Evolutionary conservation across 2,888 invertebrate species (phyloP).

Genomic region (Drosophila flavopinicola): DNA sequence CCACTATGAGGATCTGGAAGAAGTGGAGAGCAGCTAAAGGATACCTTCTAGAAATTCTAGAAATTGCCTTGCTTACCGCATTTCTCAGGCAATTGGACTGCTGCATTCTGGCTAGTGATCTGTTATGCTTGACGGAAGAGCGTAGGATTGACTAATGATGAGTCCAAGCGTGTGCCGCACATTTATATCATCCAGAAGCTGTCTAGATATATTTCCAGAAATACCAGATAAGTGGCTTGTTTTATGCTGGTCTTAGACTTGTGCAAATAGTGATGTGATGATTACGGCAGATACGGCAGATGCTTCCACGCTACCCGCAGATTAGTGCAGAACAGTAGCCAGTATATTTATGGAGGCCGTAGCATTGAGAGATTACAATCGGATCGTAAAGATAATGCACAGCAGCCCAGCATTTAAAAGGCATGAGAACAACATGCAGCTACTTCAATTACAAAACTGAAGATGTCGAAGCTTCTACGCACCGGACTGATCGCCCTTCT

Average conservation of each 20-base stretch:
- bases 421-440: conserved; percentile 22
- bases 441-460: conserved; percentile 42
- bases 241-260: conserved; percentile 41
- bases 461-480: conserved; percentile 46
- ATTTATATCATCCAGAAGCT: conserved; percentile 52
- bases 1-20: conserved; percentile 33
- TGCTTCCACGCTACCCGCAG: conserved; percentile 13
- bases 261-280: conserved; percentile 14
- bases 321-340: conserved; percentile 43
- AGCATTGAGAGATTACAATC: conserved; percentile 69
- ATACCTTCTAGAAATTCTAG: neutral
- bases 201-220: neutral
- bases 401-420: conserved; percentile 56
- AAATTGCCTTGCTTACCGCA: conserved; percentile 40
- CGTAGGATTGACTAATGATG: conserved; percentile 42
- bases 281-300: conserved; percentile 2
- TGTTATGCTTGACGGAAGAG: conserved; percentile 10
- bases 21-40: neutral
- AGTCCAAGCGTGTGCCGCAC: conserved; percentile 11
- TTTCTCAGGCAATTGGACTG: conserved; percentile 19
- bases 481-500: conserved; percentile 33
- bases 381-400: conserved; percentile 55
- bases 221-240: conserved; percentile 18
- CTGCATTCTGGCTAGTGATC: conserved; percentile 35
- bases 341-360: conserved; percentile 42